These are phyloP conservation scores for Ommatoiulus sabulosus DNA, from an alignment of 2,888 invertebrate species.

Conservation along the genomic window DNA sequence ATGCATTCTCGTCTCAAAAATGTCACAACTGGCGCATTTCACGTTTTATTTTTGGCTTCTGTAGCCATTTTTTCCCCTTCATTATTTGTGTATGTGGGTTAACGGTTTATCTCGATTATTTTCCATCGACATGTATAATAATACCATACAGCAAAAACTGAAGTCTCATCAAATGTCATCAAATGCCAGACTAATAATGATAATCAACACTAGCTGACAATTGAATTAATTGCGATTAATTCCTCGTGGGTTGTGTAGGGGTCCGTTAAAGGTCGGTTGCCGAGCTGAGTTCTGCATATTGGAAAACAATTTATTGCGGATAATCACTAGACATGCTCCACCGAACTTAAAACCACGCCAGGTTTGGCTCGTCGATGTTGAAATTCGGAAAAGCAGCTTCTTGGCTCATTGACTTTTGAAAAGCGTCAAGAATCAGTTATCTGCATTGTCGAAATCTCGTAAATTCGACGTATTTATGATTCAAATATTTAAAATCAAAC, in stretches of 20 bases:
- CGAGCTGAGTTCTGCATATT: neutral
- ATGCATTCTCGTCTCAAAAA: neutral
- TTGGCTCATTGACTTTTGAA: neutral
- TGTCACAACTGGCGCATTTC: neutral
- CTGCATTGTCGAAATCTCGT: neutral
- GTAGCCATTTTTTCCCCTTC: neutral
- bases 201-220: conserved; percentile 24
- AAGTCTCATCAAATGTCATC: conserved; percentile 14
- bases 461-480: no score
- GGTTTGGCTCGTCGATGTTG: neutral
- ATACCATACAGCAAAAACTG: neutral
- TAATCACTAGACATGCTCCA: neutral
- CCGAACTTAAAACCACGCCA: neutral
- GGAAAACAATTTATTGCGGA: conserved; percentile 9
- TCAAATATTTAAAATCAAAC: no score
- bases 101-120: conserved; percentile 22
- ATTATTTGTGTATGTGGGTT: neutral
- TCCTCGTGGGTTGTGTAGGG: neutral
- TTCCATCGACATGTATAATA: no score
- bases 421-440: neutral
- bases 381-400: neutral
- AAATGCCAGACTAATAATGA: conserved; percentile 7
- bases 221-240: conserved; percentile 35
- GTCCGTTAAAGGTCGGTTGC: conserved; percentile 35
- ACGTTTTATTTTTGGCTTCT: neutral